Conservation (phyloP, 2,888 invertebrate genomes). For the Alsophila aescularia region DNA sequence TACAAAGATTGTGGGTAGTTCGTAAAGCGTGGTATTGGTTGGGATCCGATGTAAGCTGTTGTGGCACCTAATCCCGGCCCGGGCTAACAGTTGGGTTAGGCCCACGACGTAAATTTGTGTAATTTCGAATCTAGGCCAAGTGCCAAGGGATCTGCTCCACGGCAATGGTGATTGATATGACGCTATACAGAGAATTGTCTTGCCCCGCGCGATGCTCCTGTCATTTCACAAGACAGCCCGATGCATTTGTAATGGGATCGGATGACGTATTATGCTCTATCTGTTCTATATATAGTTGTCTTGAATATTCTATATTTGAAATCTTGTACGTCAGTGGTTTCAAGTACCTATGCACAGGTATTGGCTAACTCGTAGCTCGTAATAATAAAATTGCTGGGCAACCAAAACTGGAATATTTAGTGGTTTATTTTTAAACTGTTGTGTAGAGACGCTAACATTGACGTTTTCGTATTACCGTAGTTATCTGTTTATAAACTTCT, state of each 20-base stretch:
- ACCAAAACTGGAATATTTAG: background rate
- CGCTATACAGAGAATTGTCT: conserved; percentile 67
- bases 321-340: conserved; percentile 23
- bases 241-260: conserved; percentile 68
- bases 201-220: conserved; percentile 53
- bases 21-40: conserved; percentile 69
- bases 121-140: conserved; percentile 83
- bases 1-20: conserved; percentile 61
- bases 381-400: background rate
- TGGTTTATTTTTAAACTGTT: too few species aligned
- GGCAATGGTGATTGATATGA: conserved; percentile 83
- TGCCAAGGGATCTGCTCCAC: conserved; percentile 80
- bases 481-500: too few species aligned
- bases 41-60: conserved; percentile 73
- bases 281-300: conserved; percentile 7
- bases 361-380: background rate
- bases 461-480: too few species aligned
- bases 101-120: conserved; percentile 82
- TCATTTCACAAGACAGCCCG: conserved; percentile 59
- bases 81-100: conserved; percentile 73
- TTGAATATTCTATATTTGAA: conserved; percentile 23
- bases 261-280: conserved; percentile 22
- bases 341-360: conserved; percentile 11
- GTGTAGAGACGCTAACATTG: too few species aligned
- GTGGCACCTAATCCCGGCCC: conserved; percentile 72